phyloP scores from a whole-genome alignment of 2,888 invertebrate species.

The Lasioglossum malachurum region DNA sequence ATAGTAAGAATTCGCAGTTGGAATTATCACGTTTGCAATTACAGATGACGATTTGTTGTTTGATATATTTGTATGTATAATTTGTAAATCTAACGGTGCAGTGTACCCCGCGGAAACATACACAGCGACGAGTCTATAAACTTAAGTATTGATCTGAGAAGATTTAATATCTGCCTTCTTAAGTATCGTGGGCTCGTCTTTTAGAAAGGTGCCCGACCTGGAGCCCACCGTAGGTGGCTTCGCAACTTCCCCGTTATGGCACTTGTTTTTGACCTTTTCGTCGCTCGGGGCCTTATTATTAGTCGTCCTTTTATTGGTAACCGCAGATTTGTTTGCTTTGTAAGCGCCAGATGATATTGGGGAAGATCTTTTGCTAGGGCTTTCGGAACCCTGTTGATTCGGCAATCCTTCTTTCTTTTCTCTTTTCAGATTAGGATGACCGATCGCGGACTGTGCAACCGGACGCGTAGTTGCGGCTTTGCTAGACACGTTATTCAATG shows the following conservation, averaged over 20 bases:
- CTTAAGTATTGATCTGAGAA: conserved; percentile 80
- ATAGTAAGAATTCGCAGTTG: conserved; percentile 70
- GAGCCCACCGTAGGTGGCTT: conserved; percentile 85
- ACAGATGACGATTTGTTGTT: conserved; percentile 40
- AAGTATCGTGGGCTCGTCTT: conserved; percentile 90
- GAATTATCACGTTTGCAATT: conserved; percentile 74
- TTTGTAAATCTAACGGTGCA: conserved; percentile 43
- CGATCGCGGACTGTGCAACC: conserved; percentile 63
- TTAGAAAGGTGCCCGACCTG: conserved; percentile 91
- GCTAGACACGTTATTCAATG: conserved; percentile 62
- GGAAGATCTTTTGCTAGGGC: conserved; percentile 80
- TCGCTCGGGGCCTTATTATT: conserved; percentile 69
- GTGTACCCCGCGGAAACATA: conserved; percentile 48
- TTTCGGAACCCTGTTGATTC: conserved; percentile 78
- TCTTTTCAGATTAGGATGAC: conserved; percentile 64
- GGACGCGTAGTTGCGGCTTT: conserved; percentile 68
- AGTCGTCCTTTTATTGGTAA: conserved; percentile 65
- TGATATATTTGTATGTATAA: conserved; percentile 35
- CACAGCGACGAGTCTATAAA: conserved; percentile 40
- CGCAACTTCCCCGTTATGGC: conserved; percentile 77
- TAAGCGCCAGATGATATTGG: conserved; percentile 78
- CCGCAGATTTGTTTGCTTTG: conserved; percentile 69
- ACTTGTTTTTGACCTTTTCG: conserved; percentile 78
- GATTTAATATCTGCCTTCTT: conserved; percentile 84
- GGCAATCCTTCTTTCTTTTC: conserved; percentile 75